A percentile compares a stretch with the other conserved stretches of the same genome.
phyloP scores from a whole-genome alignment of 2,888 invertebrate species.

The Diabrotica balteata region DNA sequence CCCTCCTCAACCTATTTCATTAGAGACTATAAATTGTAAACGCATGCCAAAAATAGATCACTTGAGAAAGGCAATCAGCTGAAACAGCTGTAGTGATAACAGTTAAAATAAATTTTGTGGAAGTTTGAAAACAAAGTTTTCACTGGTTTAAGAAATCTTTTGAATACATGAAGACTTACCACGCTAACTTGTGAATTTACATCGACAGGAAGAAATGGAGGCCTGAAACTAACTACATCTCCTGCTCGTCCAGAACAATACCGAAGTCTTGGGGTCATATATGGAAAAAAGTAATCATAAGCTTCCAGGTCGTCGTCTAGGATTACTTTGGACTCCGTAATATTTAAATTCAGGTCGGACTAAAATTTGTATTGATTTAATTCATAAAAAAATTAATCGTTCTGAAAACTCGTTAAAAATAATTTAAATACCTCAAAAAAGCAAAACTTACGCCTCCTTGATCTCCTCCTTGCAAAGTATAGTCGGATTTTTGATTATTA shows the following conservation, averaged over 20 bases:
- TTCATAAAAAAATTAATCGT: too few relatives aligned
- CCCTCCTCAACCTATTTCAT: too few relatives aligned
- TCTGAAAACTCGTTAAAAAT: too few relatives aligned
- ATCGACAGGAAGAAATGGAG: conserved; percentile 16
- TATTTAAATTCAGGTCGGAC: conserved; percentile 41
- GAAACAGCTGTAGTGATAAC: too few relatives aligned
- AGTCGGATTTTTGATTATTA: conserved; percentile 34
- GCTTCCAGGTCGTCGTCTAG: conserved; percentile 35
- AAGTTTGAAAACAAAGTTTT: too few relatives aligned
- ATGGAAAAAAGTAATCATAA: conserved; percentile 37
- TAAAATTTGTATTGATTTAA: conserved; percentile 10
- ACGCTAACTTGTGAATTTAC: conserved; percentile 30
- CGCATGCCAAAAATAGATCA: too few relatives aligned
- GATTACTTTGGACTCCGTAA: conserved; percentile 34
- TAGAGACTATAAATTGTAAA: too few relatives aligned
- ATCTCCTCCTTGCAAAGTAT: conserved; percentile 25
- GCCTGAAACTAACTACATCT: conserved; percentile 39
- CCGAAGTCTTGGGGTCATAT: conserved; percentile 33
- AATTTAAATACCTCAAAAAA: too few relatives aligned
- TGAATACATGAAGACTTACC: conserved; percentile 19
- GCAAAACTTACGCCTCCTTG: conserved; percentile 32
- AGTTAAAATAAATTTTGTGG: too few relatives aligned
- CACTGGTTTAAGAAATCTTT: too few relatives aligned
- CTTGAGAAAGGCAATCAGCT: too few relatives aligned
- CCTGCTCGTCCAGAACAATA: conserved; percentile 41